A percentile compares a stretch with the other conserved stretches of the same genome.
Evolutionary conservation across 2,797 vertebrate species (phyloP).

Genomic region (Esox masquinongy): DNA sequence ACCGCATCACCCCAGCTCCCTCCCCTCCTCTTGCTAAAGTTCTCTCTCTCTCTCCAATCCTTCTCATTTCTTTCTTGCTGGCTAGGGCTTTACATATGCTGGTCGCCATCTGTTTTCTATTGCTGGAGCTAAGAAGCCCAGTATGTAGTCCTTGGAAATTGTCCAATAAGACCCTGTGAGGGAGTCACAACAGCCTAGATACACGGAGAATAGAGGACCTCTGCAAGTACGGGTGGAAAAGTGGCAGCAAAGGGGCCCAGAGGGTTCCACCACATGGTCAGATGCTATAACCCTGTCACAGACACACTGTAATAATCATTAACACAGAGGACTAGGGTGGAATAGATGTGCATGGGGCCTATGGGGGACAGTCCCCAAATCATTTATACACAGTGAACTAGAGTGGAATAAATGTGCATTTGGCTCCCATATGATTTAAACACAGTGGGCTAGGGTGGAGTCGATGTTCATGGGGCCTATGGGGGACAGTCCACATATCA

Average conservation of each 20-base stretch:
- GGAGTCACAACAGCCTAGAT: constrained; percentile 39
- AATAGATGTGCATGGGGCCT: background rate
- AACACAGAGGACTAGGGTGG: background rate
- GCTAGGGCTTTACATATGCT: constrained; percentile 41
- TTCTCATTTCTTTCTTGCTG: constrained; percentile 8
- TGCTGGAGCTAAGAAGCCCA: constrained; percentile 49
- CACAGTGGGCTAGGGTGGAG: too few species aligned
- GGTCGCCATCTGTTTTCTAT: constrained; percentile 60
- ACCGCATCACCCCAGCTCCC: constrained; percentile 4
- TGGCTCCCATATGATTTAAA: too few species aligned
- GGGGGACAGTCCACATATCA: too few species aligned
- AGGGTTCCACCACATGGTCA: background rate
- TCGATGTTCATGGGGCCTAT: too few species aligned
- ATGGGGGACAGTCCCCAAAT: background rate
- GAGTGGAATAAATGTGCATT: too few species aligned
- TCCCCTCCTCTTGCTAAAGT: constrained; percentile 1
- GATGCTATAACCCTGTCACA: background rate
- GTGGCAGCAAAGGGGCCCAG: background rate
- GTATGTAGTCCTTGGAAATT: constrained; percentile 44
- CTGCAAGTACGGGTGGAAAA: constrained; percentile 15
- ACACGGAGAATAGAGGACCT: constrained; percentile 11
- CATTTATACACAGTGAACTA: background rate
- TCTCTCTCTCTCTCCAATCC: constrained; percentile 7
- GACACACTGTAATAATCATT: background rate
- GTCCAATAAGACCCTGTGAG: constrained; percentile 49